Conservation (phyloP, 2,797 vertebrate genomes). For the Pyrocephalus nanus region DNA sequence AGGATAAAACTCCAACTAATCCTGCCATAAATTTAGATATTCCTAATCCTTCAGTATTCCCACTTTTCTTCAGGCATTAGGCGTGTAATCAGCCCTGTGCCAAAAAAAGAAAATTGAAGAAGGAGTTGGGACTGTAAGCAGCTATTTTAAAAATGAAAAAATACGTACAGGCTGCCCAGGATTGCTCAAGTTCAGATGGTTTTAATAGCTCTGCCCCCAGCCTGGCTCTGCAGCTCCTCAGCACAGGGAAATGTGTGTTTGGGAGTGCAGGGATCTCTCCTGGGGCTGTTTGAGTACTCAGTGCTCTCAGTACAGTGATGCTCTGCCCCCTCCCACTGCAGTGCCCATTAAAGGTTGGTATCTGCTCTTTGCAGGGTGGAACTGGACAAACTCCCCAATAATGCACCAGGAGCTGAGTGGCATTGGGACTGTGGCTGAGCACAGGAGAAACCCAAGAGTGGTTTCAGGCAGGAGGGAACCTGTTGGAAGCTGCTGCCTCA, state of each 20-base stretch:
- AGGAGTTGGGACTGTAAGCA: background rate
- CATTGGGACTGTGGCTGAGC: background rate
- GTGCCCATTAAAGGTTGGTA: background rate
- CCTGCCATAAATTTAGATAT: conserved; percentile 47
- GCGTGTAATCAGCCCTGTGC: background rate
- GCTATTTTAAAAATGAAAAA: background rate
- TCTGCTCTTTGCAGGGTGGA: background rate
- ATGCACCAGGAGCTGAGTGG: background rate
- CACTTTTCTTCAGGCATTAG: conserved; percentile 2
- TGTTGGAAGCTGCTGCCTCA: background rate
- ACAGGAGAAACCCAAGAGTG: background rate
- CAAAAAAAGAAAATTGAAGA: background rate
- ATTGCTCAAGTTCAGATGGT: background rate
- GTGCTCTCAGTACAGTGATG: background rate
- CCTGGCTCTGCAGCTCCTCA: background rate
- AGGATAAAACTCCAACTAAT: conserved; percentile 32
- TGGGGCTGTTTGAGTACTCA: background rate
- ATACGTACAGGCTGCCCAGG: background rate
- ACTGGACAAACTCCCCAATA: background rate
- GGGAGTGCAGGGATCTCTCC: background rate
- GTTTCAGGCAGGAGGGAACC: background rate
- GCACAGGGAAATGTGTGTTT: background rate
- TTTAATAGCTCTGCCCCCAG: background rate
- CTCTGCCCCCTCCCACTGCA: background rate
- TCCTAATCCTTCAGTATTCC: conserved; percentile 43